Evolutionary conservation across 2,797 vertebrate genomes (phyloP), one percentile per base, ranked within the genome.

Genomic region (Danio kyathit): DNA sequence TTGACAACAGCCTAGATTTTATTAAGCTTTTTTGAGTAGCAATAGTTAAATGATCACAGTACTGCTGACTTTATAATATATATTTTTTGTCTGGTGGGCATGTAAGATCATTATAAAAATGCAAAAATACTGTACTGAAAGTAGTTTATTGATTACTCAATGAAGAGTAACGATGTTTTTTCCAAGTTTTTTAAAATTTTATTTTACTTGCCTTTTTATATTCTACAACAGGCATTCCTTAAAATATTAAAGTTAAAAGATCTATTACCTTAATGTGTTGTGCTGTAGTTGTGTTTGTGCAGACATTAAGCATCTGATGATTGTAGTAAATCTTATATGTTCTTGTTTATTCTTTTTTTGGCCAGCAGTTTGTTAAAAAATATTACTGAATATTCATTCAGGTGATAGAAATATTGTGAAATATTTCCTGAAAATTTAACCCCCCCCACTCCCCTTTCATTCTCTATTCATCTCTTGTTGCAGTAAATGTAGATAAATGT

Each of bases 401-500:
- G 40, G 17, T 54, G 29, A 40, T 8, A 69, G 1, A 0, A 21
- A 19, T 54, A 29, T 65, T 11, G 21, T 76, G 5, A 54, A 59
- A 48, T 29, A 74, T 48, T 54, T 10, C 54, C 51, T 54, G 49
- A 16, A 59, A 38, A 12, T 54, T 54, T 40, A 0, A 72, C 21
- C 17, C 12, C 82, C 88, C 86, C 82, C 54, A 16, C 17, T 21
- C 38, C 46, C 8, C 4, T 2, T 19, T 43, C 17, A 44, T 57
- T 57, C 38, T 64, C 49, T 1, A 29, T 61, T 65, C 87, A 89
- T 79, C 71, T 84, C 76, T 90, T 86, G 88, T 88, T 92, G 87
- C 88, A 91, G 92, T 92, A 93, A 94, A 94, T 94, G 93, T 95
- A 94, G 90, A 90, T 91, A 92, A 89, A 91, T 93, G 90, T 93